These are phyloP conservation scores for Armadillidium nasatum DNA, from an alignment of 1,140 invertebrate species.

Conservation along the genomic window DNA sequence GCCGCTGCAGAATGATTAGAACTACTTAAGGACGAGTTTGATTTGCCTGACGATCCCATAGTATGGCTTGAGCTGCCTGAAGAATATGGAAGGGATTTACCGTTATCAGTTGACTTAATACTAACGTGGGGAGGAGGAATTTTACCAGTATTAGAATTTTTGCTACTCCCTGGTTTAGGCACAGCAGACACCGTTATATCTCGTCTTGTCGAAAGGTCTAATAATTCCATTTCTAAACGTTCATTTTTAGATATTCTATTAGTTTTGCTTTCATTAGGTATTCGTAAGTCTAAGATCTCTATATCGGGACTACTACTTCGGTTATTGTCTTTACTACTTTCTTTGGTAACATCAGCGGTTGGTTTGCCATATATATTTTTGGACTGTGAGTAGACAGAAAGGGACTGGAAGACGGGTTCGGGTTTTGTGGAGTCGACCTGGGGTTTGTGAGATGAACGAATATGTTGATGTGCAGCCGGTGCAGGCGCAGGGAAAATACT, in stretches of 20 bases:
- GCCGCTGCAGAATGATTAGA: slow-evolving; percentile 14
- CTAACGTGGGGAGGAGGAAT: slow-evolving; percentile 40
- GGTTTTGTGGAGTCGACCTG: slow-evolving; percentile 34
- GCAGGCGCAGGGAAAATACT: slow-evolving; percentile 43
- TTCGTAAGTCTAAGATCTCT: slow-evolving; percentile 43
- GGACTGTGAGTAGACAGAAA: slow-evolving; percentile 39
- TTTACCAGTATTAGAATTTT: slow-evolving; percentile 34
- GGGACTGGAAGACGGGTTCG: slow-evolving; percentile 44
- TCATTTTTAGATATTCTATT: slow-evolving; percentile 36
- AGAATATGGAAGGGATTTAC: slow-evolving; percentile 21
- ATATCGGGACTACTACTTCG: slow-evolving; percentile 44
- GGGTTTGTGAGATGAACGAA: slow-evolving; percentile 32
- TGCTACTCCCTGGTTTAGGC: slow-evolving; percentile 38
- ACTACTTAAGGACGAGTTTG: not conserved
- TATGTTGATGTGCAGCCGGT: slow-evolving; percentile 35
- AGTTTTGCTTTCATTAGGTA: slow-evolving; percentile 32
- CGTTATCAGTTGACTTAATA: slow-evolving; percentile 37
- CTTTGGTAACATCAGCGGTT: slow-evolving; percentile 35
- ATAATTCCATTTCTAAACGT: slow-evolving; percentile 40
- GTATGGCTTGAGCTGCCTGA: slow-evolving; percentile 27
- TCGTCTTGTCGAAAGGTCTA: slow-evolving; percentile 42
- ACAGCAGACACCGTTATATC: slow-evolving; percentile 44
- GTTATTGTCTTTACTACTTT: slow-evolving; percentile 30
- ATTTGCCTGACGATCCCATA: not conserved
- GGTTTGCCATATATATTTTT: slow-evolving; percentile 44